Conservation (phyloP, 2,113 vertebrate species). For the Zeus faber region DNA sequence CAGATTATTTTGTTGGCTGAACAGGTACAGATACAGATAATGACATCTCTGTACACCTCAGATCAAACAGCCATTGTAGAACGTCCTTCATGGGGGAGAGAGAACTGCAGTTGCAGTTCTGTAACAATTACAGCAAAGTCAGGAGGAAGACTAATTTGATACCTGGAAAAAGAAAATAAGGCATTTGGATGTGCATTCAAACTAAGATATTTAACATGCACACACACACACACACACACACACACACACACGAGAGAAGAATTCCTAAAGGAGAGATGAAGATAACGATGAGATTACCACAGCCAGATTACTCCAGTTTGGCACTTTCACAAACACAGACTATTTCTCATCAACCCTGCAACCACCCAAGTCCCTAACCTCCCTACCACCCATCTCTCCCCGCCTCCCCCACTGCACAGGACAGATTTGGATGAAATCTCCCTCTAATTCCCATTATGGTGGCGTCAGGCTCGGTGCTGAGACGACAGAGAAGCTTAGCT, state of each 20-base stretch:
- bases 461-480: constrained; percentile 49
- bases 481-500: constrained; percentile 63
- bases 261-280: neutral
- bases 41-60: too few relatives aligned
- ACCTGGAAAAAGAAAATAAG: too few relatives aligned
- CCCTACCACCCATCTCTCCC: constrained; percentile 2
- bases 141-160: too few relatives aligned
- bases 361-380: constrained; percentile 14
- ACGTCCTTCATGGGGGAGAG: too few relatives aligned
- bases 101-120: too few relatives aligned
- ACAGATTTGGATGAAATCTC: constrained; percentile 53
- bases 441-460: constrained; percentile 49
- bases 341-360: too few relatives aligned
- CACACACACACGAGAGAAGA: neutral
- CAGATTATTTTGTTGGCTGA: too few relatives aligned
- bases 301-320: neutral
- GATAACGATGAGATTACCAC: neutral
- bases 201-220: too few relatives aligned
- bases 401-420: constrained; percentile 5
- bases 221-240: neutral
- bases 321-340: neutral
- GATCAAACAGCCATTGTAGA: too few relatives aligned
- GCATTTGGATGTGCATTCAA: too few relatives aligned
- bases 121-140: too few relatives aligned
- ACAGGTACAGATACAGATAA: too few relatives aligned